Evolutionary conservation across 2,797 vertebrate species (phyloP).

Genomic region (Austrolebias charrua): DNA sequence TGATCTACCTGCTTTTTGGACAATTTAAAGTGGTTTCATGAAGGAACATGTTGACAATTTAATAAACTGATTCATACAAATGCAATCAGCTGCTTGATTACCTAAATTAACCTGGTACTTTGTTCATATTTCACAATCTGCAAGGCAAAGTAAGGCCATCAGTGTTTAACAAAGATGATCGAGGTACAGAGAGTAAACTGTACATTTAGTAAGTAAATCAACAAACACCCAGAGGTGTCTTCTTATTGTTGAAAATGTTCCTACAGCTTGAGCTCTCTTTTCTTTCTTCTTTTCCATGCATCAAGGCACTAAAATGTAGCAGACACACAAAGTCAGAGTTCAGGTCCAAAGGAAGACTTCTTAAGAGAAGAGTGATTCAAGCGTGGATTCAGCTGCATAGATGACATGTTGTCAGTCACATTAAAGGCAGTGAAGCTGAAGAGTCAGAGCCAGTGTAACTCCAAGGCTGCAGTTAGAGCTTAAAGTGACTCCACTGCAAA

Average conservation of each 20-base stretch:
- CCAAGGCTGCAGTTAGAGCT: conserved; percentile 8
- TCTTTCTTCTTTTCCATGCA: no score
- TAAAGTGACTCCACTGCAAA: not conserved
- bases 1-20: conserved; percentile 7
- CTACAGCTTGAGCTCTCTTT: conserved; percentile 1
- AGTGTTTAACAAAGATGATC: conserved; percentile 16
- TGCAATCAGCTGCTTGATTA: conserved; percentile 15
- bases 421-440: conserved; percentile 33
- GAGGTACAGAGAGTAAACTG: not conserved
- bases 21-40: conserved; percentile 19
- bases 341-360: conserved; percentile 26
- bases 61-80: conserved; percentile 13
- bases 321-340: conserved; percentile 23
- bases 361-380: conserved; percentile 3
- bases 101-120: conserved; percentile 20
- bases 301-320: conserved; percentile 59
- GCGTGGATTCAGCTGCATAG: conserved; percentile 31
- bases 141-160: conserved; percentile 8
- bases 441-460: conserved; percentile 34
- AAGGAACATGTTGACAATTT: conserved; percentile 3
- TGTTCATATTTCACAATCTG: conserved; percentile 29
- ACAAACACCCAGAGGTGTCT: not conserved
- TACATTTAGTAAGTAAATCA: no score
- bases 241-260: not conserved
- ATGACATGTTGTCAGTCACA: conserved; percentile 32